Evolutionary conservation across 2,797 vertebrate species (phyloP).

Genomic region (Gymnothorax javanicus): DNA sequence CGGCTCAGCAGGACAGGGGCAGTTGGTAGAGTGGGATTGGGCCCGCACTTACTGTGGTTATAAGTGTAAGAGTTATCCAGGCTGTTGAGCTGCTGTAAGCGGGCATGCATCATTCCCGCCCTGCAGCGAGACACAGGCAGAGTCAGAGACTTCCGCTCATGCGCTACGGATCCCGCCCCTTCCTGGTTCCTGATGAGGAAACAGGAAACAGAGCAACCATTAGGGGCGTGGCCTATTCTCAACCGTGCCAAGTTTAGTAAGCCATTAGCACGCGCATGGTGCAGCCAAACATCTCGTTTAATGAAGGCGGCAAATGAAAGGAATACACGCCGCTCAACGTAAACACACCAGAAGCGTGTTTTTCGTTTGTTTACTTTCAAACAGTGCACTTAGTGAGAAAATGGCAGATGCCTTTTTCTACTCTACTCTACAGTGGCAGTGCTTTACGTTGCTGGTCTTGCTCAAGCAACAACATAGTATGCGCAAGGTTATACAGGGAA

Average conservation of each 20-base stretch:
- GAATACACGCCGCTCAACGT: neutral
- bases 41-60: constrained; percentile 87
- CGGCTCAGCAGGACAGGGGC: constrained; percentile 60
- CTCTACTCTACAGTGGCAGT: neutral
- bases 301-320: neutral
- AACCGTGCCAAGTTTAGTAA: constrained; percentile 70
- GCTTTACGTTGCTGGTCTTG: neutral
- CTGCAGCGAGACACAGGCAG: constrained; percentile 99
- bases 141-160: constrained; percentile 97
- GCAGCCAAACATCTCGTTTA: neutral
- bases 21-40: neutral
- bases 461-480: neutral
- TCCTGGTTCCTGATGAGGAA: constrained; percentile 90
- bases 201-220: constrained; percentile 56
- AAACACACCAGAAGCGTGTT: neutral
- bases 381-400: neutral
- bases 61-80: constrained; percentile 95
- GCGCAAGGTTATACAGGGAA: neutral
- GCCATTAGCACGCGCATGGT: constrained; percentile 42
- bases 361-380: neutral
- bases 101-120: constrained; percentile 91
- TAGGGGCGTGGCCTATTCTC: constrained; percentile 69
- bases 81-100: constrained; percentile 93
- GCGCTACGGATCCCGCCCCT: constrained; percentile 82
- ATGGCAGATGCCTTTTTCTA: neutral